A percentile compares a stretch with the other conserved stretches of the same genome.
phyloP scores from a whole-genome alignment of 2,113 vertebrate genomes.

The Bombycilla garrulus region DNA sequence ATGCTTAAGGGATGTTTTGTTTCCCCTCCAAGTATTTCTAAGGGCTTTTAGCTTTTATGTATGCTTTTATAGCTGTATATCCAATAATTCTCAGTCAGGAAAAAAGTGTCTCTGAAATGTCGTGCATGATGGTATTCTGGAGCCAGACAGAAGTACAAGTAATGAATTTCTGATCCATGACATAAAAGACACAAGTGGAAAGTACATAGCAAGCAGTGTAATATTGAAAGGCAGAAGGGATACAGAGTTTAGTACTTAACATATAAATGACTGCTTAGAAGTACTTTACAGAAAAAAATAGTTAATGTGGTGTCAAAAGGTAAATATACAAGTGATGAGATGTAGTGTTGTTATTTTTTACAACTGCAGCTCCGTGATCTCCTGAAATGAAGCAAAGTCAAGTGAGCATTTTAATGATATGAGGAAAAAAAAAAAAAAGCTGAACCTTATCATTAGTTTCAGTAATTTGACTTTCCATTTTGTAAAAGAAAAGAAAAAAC shows the following conservation, averaged over 20 bases:
- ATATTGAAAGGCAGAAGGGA: neutral
- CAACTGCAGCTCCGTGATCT: neutral
- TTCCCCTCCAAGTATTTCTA: constrained; percentile 22
- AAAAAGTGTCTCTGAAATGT: neutral
- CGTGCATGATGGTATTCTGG: neutral
- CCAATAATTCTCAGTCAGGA: neutral
- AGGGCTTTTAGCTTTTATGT: constrained; percentile 38
- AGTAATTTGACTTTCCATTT: neutral
- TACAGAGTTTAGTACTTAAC: neutral
- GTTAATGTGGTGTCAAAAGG: neutral
- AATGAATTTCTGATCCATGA: constrained; percentile 2
- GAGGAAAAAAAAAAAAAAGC: neutral
- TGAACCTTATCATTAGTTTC: neutral
- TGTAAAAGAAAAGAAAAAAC: neutral
- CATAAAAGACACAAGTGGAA: constrained; percentile 12
- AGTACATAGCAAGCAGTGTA: neutral
- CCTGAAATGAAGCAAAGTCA: neutral
- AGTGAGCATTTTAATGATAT: neutral
- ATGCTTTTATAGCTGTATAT: neutral
- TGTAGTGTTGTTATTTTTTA: neutral
- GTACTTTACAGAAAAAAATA: neutral
- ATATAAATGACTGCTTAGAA: constrained; percentile 28
- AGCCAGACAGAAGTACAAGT: neutral
- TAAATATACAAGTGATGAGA: neutral
- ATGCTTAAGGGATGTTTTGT: constrained; percentile 7